Base-by-base conservation (phyloP, 1,140 invertebrate genomes). In the Centruroides sculpturatus region DNA sequence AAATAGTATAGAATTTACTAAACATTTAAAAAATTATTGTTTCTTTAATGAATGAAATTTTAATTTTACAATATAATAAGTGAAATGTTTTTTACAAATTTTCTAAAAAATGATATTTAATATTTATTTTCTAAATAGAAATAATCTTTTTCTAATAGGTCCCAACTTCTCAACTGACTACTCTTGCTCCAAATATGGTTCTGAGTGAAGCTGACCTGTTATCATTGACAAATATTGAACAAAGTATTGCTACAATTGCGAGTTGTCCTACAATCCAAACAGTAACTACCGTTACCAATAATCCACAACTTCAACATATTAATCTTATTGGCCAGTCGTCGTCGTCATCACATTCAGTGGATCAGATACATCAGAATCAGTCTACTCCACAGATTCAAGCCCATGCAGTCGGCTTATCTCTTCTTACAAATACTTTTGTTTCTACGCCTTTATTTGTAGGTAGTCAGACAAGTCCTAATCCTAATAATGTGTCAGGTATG, bases 171-270 rank as follows among this genome's bases (percentile, higher is more conserved):
- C 12, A n/a, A n/a, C 35, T 47, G 23, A 35, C 47, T 3, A 35
- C 57, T 52, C n/a, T 59, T 10, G 4, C 47, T 13, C 11, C 57
- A 41, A 12, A 49, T 36, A 35, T 55, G 36, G 59, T 60, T 1
- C 9, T 62, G 8, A 62, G 50, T 58, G 60, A 62, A 23, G 56
- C 60, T 3, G 60, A 62, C 6, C 46, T 62, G 5, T 48, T 62
- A 12, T 62, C 60, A 9, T 34, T 62, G 10, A 60, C 51, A 46
- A 60, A 11, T n/a, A 59, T 59, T 23, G 57, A 59, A 59, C 12
- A 49, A n/a, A 47, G 57, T 11, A 36, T 47, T 50, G 13, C 34
- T n/a, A 56, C 57, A 35, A 23, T 49, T n/a, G 5, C 54, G 4
- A 49, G 51, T 36, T 47, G 12, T n/a, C 50, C 50, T 41, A 6